Percentiles rank a stretch among this genome's conserved stretches.
Evolutionary conservation across 2,113 vertebrate genomes (phyloP).

Genomic region (Mionectes macconnelli): DNA sequence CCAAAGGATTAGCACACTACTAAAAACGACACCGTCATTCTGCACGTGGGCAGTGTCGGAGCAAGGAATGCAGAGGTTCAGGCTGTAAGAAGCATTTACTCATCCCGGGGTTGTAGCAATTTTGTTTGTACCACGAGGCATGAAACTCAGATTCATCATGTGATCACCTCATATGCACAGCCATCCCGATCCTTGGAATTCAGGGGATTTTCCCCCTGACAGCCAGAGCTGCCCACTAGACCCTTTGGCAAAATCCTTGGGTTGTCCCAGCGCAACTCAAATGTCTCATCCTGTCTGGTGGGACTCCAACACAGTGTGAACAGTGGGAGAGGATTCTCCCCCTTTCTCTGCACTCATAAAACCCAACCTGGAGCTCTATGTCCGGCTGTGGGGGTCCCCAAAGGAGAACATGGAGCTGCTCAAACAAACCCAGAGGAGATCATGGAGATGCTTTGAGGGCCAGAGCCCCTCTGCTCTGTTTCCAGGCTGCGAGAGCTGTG

Average conservation of each 20-base stretch:
- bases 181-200: not conserved
- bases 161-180: accelerated
- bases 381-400: not conserved
- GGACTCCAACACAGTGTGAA: not conserved
- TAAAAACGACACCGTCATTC: not conserved
- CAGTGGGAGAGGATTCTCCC: not conserved
- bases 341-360: not conserved
- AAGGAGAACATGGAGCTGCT: not conserved
- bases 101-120: not conserved
- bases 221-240: not conserved
- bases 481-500: not conserved
- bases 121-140: not conserved
- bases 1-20: not conserved
- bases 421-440: not conserved
- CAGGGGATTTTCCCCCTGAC: accelerated
- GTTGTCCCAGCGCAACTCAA: not conserved
- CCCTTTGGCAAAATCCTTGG: not conserved
- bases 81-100: not conserved
- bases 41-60: not conserved
- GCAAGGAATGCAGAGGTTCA: not conserved
- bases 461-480: not conserved
- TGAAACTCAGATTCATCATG: not conserved
- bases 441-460: not conserved
- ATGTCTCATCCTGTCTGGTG: not conserved
- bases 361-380: not conserved